A percentile compares a stretch with the other conserved stretches of the same genome.
These are phyloP conservation scores for Rhodophaea formosa DNA, from an alignment of 2,888 invertebrate genomes.

Conservation along the genomic window DNA sequence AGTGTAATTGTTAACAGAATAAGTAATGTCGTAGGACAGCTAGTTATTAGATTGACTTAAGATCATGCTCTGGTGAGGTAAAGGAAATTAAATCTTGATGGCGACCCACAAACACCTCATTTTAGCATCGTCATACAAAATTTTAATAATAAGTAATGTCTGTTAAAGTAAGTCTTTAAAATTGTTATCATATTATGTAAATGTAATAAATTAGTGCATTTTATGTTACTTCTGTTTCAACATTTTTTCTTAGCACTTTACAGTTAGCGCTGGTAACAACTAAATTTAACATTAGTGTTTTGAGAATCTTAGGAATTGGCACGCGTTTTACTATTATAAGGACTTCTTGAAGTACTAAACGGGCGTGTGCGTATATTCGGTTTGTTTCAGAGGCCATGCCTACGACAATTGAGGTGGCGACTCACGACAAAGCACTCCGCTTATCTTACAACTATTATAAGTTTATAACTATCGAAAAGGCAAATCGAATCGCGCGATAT, in stretches of 20 bases:
- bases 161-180: neutral
- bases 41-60: conserved; percentile 11
- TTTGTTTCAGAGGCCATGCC: neutral
- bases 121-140: neutral
- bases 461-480: too few species aligned
- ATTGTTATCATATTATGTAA: conserved; percentile 1
- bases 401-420: too few species aligned
- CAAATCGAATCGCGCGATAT: too few species aligned
- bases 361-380: neutral
- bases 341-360: neutral
- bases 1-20: conserved; percentile 8
- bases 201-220: neutral
- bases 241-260: neutral
- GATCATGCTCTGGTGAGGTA: conserved; percentile 5
- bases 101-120: neutral
- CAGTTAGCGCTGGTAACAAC: conserved; percentile 1
- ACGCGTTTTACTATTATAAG: conserved; percentile 9
- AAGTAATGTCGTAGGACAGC: conserved; percentile 8
- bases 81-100: neutral
- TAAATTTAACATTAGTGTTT: neutral
- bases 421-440: too few species aligned
- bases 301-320: neutral
- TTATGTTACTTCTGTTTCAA: neutral
- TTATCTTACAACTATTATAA: too few species aligned
- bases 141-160: neutral